Conservation (phyloP, 2,888 invertebrate genomes). For the Melieria crassipennis region DNA sequence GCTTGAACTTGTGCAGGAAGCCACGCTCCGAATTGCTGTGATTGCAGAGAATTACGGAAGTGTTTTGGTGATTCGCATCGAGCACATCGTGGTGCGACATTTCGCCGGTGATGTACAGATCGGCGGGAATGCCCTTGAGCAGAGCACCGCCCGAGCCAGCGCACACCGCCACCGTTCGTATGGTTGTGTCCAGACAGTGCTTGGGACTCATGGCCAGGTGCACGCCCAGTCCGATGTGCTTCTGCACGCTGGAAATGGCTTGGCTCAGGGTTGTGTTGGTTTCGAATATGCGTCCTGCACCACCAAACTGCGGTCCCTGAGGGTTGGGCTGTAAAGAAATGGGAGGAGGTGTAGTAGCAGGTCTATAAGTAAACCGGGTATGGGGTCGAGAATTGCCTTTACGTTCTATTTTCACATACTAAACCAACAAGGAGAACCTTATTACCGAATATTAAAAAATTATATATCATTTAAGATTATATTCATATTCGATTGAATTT, state of each 20-base stretch:
- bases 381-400: too few species aligned
- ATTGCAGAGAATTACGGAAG: slow-evolving; percentile 86
- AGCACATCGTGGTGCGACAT: slow-evolving; percentile 95
- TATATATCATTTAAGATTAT: too few species aligned
- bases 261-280: slow-evolving; percentile 70
- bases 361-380: too few species aligned
- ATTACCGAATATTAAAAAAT: too few species aligned
- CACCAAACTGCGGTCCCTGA: slow-evolving; percentile 53
- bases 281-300: slow-evolving; percentile 71
- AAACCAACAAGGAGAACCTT: too few species aligned
- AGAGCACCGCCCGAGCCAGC: slow-evolving; percentile 90
- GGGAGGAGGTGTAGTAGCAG: neutral
- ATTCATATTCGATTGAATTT: too few species aligned
- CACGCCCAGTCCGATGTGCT: slow-evolving; percentile 75
- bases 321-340: slow-evolving; percentile 22
- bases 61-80: slow-evolving; percentile 82
- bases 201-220: slow-evolving; percentile 74
- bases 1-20: slow-evolving; percentile 74
- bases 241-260: slow-evolving; percentile 72
- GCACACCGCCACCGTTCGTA: slow-evolving; percentile 81
- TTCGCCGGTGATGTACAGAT: slow-evolving; percentile 89
- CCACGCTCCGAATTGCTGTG: slow-evolving; percentile 95
- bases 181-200: slow-evolving; percentile 64
- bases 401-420: too few species aligned
- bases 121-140: slow-evolving; percentile 75